Base-by-base conservation (phyloP, 2,888 invertebrate species). In the Caenorhabditis macrosperma region DNA sequence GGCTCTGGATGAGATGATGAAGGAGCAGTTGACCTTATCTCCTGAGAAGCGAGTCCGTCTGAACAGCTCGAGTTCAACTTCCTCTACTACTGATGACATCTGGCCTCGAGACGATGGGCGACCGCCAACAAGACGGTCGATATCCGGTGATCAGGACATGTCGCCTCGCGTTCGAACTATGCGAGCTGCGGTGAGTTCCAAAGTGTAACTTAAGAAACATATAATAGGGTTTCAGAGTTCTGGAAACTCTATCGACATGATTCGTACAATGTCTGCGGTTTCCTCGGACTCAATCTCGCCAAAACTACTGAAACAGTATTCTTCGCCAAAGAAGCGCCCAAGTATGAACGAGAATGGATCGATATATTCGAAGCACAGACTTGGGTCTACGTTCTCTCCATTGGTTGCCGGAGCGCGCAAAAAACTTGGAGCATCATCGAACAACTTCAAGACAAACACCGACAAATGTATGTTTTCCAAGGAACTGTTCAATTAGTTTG, bases 341-440 rank as follows among this genome's bases (percentile, higher is more conserved):
- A 33, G 33, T 35, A 5, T 61, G 15, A 26, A 30, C 17, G 30
- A 66, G 4, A 44, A 24, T 17, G 74, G 52, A 17, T 60, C 59
- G 5, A 22, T 72, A 30, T 78, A 78, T 48, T 48, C 66, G 28
- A 67, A 50, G 33, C 61, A 78, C 38, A 72, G 78, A n/a, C 66
- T 78, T 30, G 78, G 78, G 2, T 12, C 54, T 15, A 50, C 78
- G 9, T 78, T 78, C 38, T 78, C 78, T 7, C 78, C 78, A 26
- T 15, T 72, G 55, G 35, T 72, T 0, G 61, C 60, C 12, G 72
- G 72, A 6, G 72, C 55, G 4, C 66, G 26, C 22, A 52, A 26
- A 35, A 64, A 54, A 33, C 5, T 46, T 9, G 57, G 57, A 12
- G 57, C 57, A 28, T 46, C 71, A 10, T n/a, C 44, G 10, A 24